These are phyloP conservation scores for Betta splendens DNA, from an alignment of 2,797 vertebrate genomes.

Conservation along the genomic window DNA sequence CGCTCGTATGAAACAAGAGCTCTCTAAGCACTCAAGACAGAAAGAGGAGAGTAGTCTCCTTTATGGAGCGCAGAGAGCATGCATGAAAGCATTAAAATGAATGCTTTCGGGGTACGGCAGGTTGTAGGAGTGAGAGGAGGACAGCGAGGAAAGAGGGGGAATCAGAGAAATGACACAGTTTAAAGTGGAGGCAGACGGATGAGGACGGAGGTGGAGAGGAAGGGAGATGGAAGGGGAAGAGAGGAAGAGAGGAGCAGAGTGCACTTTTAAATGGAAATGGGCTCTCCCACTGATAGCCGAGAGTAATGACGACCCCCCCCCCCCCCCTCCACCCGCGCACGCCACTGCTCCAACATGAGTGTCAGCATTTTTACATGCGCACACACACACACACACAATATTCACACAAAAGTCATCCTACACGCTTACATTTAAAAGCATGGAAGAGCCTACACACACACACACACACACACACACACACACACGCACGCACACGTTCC, in stretches of 20 bases:
- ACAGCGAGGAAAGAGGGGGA: conserved; percentile 18
- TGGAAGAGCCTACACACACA: conserved; percentile 36
- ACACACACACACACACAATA: conserved; percentile 2
- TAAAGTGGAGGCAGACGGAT: conserved; percentile 37
- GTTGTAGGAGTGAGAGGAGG: neutral
- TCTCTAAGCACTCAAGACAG: conserved; percentile 33
- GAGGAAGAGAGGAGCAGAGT: conserved; percentile 39
- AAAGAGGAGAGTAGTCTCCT: conserved; percentile 10
- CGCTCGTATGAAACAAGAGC: conserved; percentile 18
- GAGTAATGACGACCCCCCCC: conserved; percentile 57
- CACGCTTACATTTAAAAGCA: conserved; percentile 39
- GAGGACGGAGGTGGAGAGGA: conserved; percentile 36
- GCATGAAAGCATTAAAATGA: conserved; percentile 44
- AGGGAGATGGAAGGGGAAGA: conserved; percentile 12
- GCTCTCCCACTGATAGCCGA: conserved; percentile 56
- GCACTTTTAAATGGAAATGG: conserved; percentile 68
- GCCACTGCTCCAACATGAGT: conserved; percentile 20
- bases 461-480: conserved; percentile 12
- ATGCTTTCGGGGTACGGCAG: conserved; percentile 37
- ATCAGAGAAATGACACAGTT: conserved; percentile 40
- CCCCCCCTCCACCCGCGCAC: too few relatives aligned
- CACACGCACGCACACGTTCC: conserved; percentile 15
- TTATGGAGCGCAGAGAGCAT: conserved; percentile 30
- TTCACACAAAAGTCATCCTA: conserved; percentile 22
- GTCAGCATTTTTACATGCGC: conserved; percentile 47